Conservation (phyloP, 2,113 vertebrate genomes). For the Passer domesticus region DNA sequence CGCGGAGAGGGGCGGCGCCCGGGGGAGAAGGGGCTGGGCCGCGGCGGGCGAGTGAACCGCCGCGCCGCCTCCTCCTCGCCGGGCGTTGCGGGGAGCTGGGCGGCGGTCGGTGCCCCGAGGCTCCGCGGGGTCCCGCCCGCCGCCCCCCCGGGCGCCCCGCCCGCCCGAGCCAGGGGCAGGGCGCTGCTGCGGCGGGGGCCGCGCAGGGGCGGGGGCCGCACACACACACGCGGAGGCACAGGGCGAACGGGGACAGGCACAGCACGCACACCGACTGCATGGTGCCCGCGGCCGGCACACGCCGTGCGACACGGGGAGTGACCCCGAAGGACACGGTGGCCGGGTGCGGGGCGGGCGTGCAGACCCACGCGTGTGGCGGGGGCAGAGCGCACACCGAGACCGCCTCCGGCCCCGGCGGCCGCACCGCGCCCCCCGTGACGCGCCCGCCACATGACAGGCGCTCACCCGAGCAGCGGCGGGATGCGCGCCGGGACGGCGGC, state of each 20-base stretch:
- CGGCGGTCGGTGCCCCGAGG: too few relatives aligned
- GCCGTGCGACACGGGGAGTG: neutral
- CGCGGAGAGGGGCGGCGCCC: slow-evolving; percentile 35
- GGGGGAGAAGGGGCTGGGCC: slow-evolving; percentile 47
- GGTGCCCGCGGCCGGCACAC: neutral
- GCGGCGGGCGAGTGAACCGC: neutral
- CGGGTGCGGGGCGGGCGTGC: neutral
- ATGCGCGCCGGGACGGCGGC: neutral
- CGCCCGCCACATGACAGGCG: neutral
- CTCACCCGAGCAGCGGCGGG: neutral
- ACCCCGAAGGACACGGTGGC: neutral
- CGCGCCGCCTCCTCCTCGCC: too few relatives aligned
- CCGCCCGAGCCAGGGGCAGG: neutral
- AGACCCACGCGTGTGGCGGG: neutral
- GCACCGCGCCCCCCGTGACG: slow-evolving; percentile 9
- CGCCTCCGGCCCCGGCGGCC: neutral
- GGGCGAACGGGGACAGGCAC: neutral
- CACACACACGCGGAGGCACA: neutral
- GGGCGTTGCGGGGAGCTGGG: too few relatives aligned
- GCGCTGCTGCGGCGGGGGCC: neutral
- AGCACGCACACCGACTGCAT: neutral
- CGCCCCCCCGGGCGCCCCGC: too few relatives aligned
- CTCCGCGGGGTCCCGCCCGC: too few relatives aligned
- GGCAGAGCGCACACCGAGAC: neutral
- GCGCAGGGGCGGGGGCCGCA: neutral